Base-by-base conservation (phyloP, 2,113 vertebrate species). In the Xerus inauris region DNA sequence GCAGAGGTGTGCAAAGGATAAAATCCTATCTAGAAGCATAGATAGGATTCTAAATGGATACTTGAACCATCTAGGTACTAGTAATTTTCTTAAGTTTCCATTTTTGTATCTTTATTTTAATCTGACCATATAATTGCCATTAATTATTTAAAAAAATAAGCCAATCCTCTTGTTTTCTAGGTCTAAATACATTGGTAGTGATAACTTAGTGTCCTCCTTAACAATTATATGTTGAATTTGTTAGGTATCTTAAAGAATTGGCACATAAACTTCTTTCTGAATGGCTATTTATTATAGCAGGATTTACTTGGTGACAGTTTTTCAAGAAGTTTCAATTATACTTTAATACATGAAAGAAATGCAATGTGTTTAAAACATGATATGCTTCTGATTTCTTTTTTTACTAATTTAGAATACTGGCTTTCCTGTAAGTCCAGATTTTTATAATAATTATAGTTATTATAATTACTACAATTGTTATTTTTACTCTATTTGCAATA, bases 101-200 rank as follows among this genome's bases (percentile, higher is more conserved):
- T 54, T 91, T 85, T 40, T 57, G 4, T 71, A 32, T 84, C 30
- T 93, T 73, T 90, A 69, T 72, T 94, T 89, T 71, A 82, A 32
- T 90, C 38, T 89, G 45, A 86, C 8, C 28, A 76, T 6, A 80
- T 47, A 64, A 45, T 20, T 40, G 14, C 10, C 24, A 73, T 54
- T 77, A 89, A 47, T 89, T 94, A n/a, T n/a, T 26, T 86, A 51
- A 32, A 40, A 72, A 49, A 84, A 82, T 26, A 22, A 6, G 19
- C 11, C 20, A 24, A 19, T 92, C 28, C 5, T 57, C 16, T 47
- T 67, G 22, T 79, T 87, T 87, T 87, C 71, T 71, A 45, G 1
- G 45, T 80, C 57, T 79, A 84, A 79, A n/a, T 54, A 62, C 64
- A 30, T 42, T 69, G 69, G n/a, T 40, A 72, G 30, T 72, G 30